phyloP scores from a whole-genome alignment of 1,140 invertebrate genomes.

The Brachionus sp. region DNA sequence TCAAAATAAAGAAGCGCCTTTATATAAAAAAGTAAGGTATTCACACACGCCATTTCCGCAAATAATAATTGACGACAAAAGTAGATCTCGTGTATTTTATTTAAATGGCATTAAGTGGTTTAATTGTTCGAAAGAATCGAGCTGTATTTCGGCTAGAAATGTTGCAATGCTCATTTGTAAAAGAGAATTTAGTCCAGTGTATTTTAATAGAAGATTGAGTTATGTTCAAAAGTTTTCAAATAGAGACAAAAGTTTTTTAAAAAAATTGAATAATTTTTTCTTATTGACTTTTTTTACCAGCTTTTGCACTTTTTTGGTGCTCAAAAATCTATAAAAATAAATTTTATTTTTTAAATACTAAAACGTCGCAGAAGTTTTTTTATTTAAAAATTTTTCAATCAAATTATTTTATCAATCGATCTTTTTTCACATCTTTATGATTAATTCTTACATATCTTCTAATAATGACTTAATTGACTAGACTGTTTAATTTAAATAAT shows the following conservation, averaged over 20 bases:
- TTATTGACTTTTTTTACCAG: neutral
- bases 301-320: neutral
- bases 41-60: constrained; percentile 30
- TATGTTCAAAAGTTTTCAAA: neutral
- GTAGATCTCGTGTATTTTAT: constrained; percentile 22
- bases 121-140: constrained; percentile 9
- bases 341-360: too few relatives aligned
- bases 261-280: neutral
- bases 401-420: too few relatives aligned
- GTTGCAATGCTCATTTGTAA: constrained; percentile 17
- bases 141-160: constrained; percentile 33
- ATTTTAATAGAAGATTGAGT: neutral
- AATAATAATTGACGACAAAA: constrained; percentile 13
- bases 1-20: neutral
- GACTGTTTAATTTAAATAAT: too few relatives aligned
- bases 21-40: constrained; percentile 27
- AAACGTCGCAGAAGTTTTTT: too few relatives aligned
- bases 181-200: neutral
- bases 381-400: too few relatives aligned
- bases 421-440: too few relatives aligned
- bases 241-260: neutral
- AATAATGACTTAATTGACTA: too few relatives aligned
- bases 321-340: neutral
- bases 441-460: too few relatives aligned
- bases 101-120: constrained; percentile 37